Conservation (phyloP, 2,888 invertebrate species). For the Zhuqinia jingwanae region DNA sequence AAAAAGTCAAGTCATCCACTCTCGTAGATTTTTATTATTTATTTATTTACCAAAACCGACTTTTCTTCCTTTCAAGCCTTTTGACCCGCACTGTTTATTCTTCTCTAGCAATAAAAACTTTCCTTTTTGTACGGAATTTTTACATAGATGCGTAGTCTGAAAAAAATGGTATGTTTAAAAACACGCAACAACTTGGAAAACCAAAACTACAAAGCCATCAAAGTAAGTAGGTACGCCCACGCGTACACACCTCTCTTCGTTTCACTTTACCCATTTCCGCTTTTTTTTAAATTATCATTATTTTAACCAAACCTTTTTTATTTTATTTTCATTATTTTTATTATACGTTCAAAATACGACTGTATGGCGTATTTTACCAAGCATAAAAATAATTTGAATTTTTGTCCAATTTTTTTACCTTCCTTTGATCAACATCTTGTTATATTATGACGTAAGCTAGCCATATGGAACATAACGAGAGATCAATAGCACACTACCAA, state of each 20-base stretch:
- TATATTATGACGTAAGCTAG: no score
- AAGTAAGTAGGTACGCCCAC: not conserved
- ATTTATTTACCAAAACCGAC: slow-evolving; percentile 68
- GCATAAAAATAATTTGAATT: no score
- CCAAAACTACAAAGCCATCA: not conserved
- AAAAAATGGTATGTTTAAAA: no score
- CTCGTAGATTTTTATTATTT: slow-evolving; percentile 43
- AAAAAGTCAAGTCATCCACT: slow-evolving; percentile 25
- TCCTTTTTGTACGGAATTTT: slow-evolving; percentile 21
- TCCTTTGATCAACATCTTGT: no score
- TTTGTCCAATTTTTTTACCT: no score
- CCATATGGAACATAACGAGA: not conserved
- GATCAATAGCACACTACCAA: not conserved
- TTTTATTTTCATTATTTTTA: no score
- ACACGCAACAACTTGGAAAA: slow-evolving; percentile 25
- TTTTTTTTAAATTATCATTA: not conserved
- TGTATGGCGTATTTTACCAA: no score
- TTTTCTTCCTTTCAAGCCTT: slow-evolving; percentile 49
- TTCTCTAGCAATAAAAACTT: slow-evolving; percentile 12
- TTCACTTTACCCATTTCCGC: not conserved
- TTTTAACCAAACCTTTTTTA: no score
- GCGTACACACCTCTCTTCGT: not conserved
- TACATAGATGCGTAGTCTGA: not conserved
- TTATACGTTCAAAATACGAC: no score
- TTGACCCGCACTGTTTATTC: slow-evolving; percentile 38